Evolutionary conservation across 2,888 invertebrate genomes (phyloP).

Genomic region (Tetranychus piercei): DNA sequence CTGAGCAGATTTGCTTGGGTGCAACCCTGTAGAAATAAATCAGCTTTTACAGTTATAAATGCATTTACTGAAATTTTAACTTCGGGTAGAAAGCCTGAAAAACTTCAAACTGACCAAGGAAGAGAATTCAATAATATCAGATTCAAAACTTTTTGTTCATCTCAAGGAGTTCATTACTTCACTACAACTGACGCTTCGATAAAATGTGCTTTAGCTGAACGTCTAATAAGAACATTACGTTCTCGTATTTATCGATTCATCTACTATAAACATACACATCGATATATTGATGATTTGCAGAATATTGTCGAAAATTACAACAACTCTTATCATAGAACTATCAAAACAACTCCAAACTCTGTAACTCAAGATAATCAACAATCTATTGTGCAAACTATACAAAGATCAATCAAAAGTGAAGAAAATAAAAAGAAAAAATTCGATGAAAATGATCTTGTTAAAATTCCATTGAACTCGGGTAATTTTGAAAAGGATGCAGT

Average conservation of each 20-base stretch:
- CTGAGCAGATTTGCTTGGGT: constrained; percentile 27
- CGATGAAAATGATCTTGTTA: background rate
- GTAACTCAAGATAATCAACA: background rate
- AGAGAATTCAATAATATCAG: constrained; percentile 23
- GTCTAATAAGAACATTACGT: constrained; percentile 28
- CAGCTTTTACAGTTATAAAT: constrained; percentile 14
- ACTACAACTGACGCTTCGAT: constrained; percentile 26
- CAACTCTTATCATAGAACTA: background rate
- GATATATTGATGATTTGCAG: background rate
- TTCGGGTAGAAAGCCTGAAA: background rate
- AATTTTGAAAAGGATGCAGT: background rate
- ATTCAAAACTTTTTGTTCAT: constrained; percentile 15
- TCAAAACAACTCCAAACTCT: background rate
- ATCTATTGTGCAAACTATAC: background rate
- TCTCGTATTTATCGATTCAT: constrained; percentile 28
- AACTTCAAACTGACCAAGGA: constrained; percentile 24
- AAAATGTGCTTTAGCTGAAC: constrained; percentile 29
- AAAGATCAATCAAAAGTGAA: too few relatives aligned
- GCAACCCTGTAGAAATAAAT: constrained; percentile 25
- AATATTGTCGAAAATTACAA: background rate
- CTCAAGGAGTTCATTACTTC: constrained; percentile 22
- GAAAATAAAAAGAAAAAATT: background rate
- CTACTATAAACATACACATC: constrained; percentile 24
- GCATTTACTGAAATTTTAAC: background rate
- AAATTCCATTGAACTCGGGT: background rate